Base-by-base conservation (phyloP, 2,113 vertebrate genomes). In the Zosterops borbonicus region DNA sequence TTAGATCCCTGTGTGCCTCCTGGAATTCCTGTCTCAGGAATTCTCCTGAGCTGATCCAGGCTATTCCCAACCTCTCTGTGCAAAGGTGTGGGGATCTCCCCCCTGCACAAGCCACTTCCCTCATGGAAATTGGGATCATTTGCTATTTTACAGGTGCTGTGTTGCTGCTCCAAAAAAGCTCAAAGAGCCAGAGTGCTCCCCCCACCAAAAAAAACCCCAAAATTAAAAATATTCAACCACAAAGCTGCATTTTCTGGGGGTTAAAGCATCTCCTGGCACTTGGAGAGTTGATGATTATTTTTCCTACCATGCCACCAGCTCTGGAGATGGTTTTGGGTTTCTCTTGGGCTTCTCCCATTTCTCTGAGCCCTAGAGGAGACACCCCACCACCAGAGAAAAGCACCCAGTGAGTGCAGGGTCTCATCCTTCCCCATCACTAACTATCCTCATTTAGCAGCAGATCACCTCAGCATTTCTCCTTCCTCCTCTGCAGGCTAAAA, bases 401-500 rank as follows among this genome's bases (percentile, higher is more conserved):
- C 9, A 65, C 14, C 68, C 56, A 35, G 35, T 29, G 55, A 89
- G 28, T 1, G 0, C 55, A 24, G 5, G 31, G 27, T 6, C 16
- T 37, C 28, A 20, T 18, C 29, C 0, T 42, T 62, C 50, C 62
- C 62, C 82, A 75, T 67, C 84, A 39, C 53, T 81, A 83, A 96
- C 92, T 80, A 65, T 9, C 50, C 71, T 94, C 59, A 55, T 80
- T 90, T 74, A 65, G 35, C 8, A 22, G 46, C 79, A 86, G 46
- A 65, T 76, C 87, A 71, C 53, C 75, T 85, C n/a, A 1, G 27
- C 31, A 12, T 44, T 87, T 69, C 82, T 85, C 24, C 86, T 88
- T 88, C 85, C 75, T 88, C 79, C 76, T 93, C 56, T 63, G 76
- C 59, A 67, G 79, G 86, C 76, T 63, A 31, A 86, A 89, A 81